Percentiles rank a stretch among this genome's conserved stretches.
phyloP scores from a whole-genome alignment of 2,797 vertebrate genomes.

The Bovichtus diacanthus region DNA sequence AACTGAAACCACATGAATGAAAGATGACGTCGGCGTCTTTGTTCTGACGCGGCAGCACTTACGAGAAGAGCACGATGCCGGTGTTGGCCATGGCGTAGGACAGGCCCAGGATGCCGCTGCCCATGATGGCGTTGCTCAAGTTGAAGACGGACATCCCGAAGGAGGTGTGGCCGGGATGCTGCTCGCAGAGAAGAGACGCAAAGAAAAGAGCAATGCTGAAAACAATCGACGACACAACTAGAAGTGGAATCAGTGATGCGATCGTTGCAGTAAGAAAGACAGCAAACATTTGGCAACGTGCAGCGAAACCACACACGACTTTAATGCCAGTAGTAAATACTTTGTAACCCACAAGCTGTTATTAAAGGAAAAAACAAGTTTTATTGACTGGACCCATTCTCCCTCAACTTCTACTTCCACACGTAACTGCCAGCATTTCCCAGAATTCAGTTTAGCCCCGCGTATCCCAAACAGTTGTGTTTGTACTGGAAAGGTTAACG shows the following conservation, averaged over 20 bases:
- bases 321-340: neutral
- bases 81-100: conserved; percentile 99
- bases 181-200: conserved; percentile 54
- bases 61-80: conserved; percentile 95
- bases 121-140: conserved; percentile 98
- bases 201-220: neutral
- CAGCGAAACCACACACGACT: neutral
- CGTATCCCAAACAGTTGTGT: neutral
- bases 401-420: neutral
- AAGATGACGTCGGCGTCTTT: too few relatives aligned
- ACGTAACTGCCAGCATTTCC: neutral
- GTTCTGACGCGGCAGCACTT: conserved; percentile 68
- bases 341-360: neutral
- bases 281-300: conserved; percentile 1
- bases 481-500: neutral
- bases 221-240: neutral
- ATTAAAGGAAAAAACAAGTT: conserved; percentile 4
- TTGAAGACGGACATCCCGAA: conserved; percentile 98
- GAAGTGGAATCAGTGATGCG: neutral
- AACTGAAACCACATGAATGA: too few relatives aligned
- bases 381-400: conserved; percentile 16
- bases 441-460: neutral
- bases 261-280: neutral
- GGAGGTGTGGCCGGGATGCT: conserved; percentile 93
- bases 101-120: conserved; percentile 96